A percentile compares a stretch with the other conserved stretches of the same genome.
phyloP scores from a whole-genome alignment of 2,797 vertebrate species.

The Aphelocoma californica region DNA sequence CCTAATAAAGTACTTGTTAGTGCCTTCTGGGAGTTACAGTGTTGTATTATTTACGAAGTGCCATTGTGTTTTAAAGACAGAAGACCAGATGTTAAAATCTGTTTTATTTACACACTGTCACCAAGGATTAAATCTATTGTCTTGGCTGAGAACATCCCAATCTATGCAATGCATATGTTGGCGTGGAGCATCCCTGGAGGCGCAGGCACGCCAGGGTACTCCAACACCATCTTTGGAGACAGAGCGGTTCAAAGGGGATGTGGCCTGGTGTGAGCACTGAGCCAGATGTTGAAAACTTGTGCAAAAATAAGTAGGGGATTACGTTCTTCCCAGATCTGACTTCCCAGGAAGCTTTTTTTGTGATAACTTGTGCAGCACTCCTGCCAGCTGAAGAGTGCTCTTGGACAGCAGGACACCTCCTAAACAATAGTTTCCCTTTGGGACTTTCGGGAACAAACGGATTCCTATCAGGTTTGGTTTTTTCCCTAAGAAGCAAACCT shows the following conservation, averaged over 20 bases:
- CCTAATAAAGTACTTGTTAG: slow-evolving; percentile 58
- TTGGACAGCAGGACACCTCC: background rate
- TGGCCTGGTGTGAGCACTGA: background rate
- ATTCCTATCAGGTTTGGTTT: background rate
- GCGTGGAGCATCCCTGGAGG: background rate
- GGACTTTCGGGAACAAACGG: background rate
- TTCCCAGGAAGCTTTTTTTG: background rate
- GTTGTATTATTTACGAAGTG: slow-evolving; percentile 35
- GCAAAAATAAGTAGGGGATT: background rate
- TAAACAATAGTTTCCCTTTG: fast-evolving
- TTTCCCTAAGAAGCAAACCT: background rate
- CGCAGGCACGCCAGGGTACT: background rate
- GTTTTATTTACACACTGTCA: slow-evolving; percentile 8
- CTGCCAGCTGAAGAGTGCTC: background rate
- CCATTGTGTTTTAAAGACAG: slow-evolving; percentile 21
- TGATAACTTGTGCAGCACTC: background rate
- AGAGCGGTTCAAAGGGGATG: background rate
- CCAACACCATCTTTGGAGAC: slow-evolving; percentile 7
- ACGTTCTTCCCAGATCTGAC: background rate
- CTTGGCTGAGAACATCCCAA: background rate
- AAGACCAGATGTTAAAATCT: slow-evolving; percentile 34
- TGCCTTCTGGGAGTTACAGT: slow-evolving; percentile 30
- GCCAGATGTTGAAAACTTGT: background rate
- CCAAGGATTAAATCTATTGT: slow-evolving; percentile 6
- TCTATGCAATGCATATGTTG: background rate